These are phyloP conservation scores for Lasioglossum oenotherae DNA, from an alignment of 2,888 invertebrate species.

Conservation along the genomic window DNA sequence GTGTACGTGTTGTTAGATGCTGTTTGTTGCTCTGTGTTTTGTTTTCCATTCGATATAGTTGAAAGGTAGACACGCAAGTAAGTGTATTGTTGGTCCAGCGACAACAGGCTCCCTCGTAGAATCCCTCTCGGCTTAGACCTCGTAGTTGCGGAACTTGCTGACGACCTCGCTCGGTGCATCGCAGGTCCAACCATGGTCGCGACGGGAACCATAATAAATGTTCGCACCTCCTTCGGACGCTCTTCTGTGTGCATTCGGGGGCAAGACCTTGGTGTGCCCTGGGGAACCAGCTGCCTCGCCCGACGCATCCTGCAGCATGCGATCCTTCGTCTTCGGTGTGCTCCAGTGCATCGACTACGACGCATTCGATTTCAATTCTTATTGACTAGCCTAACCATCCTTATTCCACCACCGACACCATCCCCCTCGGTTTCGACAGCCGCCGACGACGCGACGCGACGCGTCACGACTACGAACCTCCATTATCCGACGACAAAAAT, in stretches of 20 bases:
- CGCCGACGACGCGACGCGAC: no score
- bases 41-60: slow-evolving; percentile 34
- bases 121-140: slow-evolving; percentile 88
- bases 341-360: slow-evolving; percentile 96
- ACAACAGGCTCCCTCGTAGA: slow-evolving; percentile 3
- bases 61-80: slow-evolving; percentile 33
- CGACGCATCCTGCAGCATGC: slow-evolving; percentile 90
- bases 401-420: not conserved
- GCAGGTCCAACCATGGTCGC: slow-evolving; percentile 88
- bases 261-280: slow-evolving; percentile 86
- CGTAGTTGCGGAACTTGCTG: slow-evolving; percentile 95
- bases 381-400: not conserved
- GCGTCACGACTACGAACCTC: not conserved
- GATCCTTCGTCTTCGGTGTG: slow-evolving; percentile 94
- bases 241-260: slow-evolving; percentile 87
- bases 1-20: slow-evolving; percentile 1
- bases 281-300: slow-evolving; percentile 83
- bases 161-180: slow-evolving; percentile 93
- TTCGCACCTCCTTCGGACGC: slow-evolving; percentile 96
- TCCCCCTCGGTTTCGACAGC: not conserved
- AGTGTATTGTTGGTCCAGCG: slow-evolving; percentile 42
- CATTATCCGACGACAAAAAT: not conserved
- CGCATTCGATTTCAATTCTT: slow-evolving; percentile 12
- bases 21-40: not conserved
- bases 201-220: slow-evolving; percentile 86